Conservation (phyloP, 2,888 invertebrate species). For the Drosophila tanythrix region DNA sequence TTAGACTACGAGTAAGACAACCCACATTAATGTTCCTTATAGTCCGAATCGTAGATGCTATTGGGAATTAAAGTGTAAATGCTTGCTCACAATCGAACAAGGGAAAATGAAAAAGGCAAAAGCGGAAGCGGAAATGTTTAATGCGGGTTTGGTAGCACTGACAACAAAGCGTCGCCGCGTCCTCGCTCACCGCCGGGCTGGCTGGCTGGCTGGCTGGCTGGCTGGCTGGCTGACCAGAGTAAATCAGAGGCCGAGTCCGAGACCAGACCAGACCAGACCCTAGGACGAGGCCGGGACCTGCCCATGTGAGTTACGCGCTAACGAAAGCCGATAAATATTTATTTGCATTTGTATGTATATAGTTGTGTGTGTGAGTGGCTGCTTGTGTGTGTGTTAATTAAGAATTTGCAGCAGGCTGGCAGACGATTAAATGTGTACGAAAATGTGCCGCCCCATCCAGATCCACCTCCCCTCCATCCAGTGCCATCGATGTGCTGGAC, state of each 20-base stretch:
- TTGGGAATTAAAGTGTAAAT: conserved; percentile 48
- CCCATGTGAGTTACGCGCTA: conserved; percentile 56
- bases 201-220: conserved; percentile 5
- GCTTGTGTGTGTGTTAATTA: conserved; percentile 71
- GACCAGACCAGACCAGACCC: neutral
- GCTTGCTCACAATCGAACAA: conserved; percentile 21
- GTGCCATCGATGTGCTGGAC: conserved; percentile 48
- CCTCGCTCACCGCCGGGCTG: conserved; percentile 15
- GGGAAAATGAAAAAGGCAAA: conserved; percentile 40
- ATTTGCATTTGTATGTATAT: conserved; percentile 59
- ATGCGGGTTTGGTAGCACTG: conserved; percentile 56
- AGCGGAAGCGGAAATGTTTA: conserved; percentile 61
- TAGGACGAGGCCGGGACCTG: conserved; percentile 23
- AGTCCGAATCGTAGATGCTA: conserved; percentile 25
- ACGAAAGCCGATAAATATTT: conserved; percentile 75
- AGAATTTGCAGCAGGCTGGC: conserved; percentile 72
- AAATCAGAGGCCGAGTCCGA: conserved; percentile 4
- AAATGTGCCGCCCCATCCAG: conserved; percentile 38
- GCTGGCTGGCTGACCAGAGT: conserved; percentile 20
- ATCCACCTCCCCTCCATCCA: conserved; percentile 1
- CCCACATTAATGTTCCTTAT: conserved; percentile 11
- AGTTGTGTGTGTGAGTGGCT: conserved; percentile 13
- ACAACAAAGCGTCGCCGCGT: conserved; percentile 33
- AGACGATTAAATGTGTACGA: conserved; percentile 71
- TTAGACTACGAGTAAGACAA: conserved; percentile 1